Base-by-base conservation (phyloP, 2,888 invertebrate genomes). In the Spialia ferax region DNA sequence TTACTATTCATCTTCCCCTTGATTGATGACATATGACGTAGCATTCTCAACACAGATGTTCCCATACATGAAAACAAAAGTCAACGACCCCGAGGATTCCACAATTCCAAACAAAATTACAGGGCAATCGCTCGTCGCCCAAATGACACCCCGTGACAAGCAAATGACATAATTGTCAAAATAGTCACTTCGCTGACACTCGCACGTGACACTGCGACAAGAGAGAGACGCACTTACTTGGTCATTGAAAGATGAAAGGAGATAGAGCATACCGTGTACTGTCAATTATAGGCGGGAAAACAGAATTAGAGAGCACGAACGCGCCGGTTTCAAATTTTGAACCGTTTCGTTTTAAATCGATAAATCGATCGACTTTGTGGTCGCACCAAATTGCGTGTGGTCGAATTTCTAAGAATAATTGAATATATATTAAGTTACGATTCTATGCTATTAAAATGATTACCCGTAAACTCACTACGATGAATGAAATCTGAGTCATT, bases 131-230 rank as follows among this genome's bases (percentile, higher is more conserved):
- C 85, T 89, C 89, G 89, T 89, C 91, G 89, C 87, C 88, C 88
- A 91, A 93, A 93, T 90, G 91, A 93, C 91, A 91, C 87, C 87
- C 91, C 88, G 87, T 87, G 87, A 89, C 91, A 89, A 82, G 84
- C 91, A 91, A 93, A 93, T 93, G 93, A 93, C 93, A 93, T 93
- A 93, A 93, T 93, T 93, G 93, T 93, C 93, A 88, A 93, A 93
- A 93, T 93, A 91, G 90, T 90, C 88, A 89, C 85, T 84, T 81
- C 88, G 84, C 86, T 91, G 91, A 91, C 88, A 87, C 78, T 77
- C 87, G 91, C 91, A 93, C 93, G 93, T 93, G 93, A 93, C 91
- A 91, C 79, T 79, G 78, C 77, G 79, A 75, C 66, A 63, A 70
- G 83, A 87, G 55, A 75, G 84, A 82, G 89, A 91, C 73, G 65